phyloP scores from a whole-genome alignment of 1,140 invertebrate genomes.

The Leguminivora glycinivorella region DNA sequence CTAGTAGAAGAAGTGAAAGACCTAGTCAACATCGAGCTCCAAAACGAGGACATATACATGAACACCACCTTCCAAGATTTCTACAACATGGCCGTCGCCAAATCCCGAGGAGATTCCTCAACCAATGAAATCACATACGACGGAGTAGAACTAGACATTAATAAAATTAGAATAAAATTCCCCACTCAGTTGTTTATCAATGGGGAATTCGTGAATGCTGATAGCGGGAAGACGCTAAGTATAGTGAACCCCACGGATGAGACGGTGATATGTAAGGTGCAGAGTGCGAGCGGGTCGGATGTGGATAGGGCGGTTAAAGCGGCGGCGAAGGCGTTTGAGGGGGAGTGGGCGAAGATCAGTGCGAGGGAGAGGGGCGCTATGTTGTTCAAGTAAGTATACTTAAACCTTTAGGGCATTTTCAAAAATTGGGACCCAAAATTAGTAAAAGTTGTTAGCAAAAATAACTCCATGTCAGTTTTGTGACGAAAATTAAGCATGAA shows the following conservation, averaged over 20 bases:
- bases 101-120: slow-evolving; percentile 81
- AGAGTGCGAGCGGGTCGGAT: slow-evolving; percentile 88
- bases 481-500: too few relatives aligned
- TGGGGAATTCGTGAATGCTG: slow-evolving; percentile 92
- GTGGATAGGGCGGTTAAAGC: slow-evolving; percentile 92
- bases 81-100: slow-evolving; percentile 82
- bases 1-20: slow-evolving; percentile 96
- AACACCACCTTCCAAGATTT: slow-evolving; percentile 93
- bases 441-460: too few relatives aligned
- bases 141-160: slow-evolving; percentile 86
- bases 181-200: slow-evolving; percentile 95
- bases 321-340: slow-evolving; percentile 91
- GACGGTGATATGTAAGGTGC: slow-evolving; percentile 87
- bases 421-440: too few relatives aligned
- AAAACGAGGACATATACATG: slow-evolving; percentile 97
- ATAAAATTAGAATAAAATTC: slow-evolving; percentile 91
- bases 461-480: too few relatives aligned
- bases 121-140: slow-evolving; percentile 83
- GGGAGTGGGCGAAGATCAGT: slow-evolving; percentile 93
- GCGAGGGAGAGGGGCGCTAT: slow-evolving; percentile 89
- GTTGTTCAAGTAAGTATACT: slow-evolving; percentile 82
- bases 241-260: slow-evolving; percentile 94
- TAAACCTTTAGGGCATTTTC: neutral
- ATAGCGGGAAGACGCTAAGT: slow-evolving; percentile 81
- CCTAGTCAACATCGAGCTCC: slow-evolving; percentile 85